Evolutionary conservation across 2,113 vertebrate species (phyloP), one percentile per base, ranked within the genome.

Genomic region (Anhinga anhinga): DNA sequence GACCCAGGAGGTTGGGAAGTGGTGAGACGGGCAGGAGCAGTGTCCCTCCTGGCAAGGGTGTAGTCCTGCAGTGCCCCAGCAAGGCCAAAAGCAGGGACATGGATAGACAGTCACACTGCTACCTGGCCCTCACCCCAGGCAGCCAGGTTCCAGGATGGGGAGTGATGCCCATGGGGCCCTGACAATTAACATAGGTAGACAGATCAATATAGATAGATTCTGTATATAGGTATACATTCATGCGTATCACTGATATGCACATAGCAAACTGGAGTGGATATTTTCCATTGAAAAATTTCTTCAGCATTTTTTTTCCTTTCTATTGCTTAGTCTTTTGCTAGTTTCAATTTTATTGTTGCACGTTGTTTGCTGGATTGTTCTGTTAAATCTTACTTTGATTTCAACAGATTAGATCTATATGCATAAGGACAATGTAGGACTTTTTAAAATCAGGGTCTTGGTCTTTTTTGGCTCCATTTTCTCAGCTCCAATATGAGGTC

Each of bases 61-160:
- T 9, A 19, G 26, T 44, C 21, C 27, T 36, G 3, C 0, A 0
- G 15, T 67, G 47, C 21, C n/a, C 27, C 13, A 34, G 8, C 6
- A 23, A 61, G 47, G 17, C 19, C 67, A 70, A 29, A 66, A 58
- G 19, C 15, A 36, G 17, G 16, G 30, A 42, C 11, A 11, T 11
- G 36, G 13, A 32, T 8, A 69, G 59, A 66, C 15, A n/a, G 20
- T 30, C 15, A 62, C 26, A 19, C 14, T 53, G 8, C 0, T 1
- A 56, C 22, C 18, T 70, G 15, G 2, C 19, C 49, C 15, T 69
- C 26, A 47, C 34, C 17, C 53, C 7, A 29, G 13, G 10, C 17
- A 86, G 45, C 13, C 25, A 52, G 18, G 2, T 13, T 11, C 10
- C 47, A 15, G 40, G 8, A 27, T 5, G n/a, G 15, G 5, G 5